A percentile compares a stretch with the other conserved stretches of the same genome.
These are phyloP conservation scores for Dermolepida albohirtum DNA, from an alignment of 2,888 invertebrate genomes.

Conservation along the genomic window DNA sequence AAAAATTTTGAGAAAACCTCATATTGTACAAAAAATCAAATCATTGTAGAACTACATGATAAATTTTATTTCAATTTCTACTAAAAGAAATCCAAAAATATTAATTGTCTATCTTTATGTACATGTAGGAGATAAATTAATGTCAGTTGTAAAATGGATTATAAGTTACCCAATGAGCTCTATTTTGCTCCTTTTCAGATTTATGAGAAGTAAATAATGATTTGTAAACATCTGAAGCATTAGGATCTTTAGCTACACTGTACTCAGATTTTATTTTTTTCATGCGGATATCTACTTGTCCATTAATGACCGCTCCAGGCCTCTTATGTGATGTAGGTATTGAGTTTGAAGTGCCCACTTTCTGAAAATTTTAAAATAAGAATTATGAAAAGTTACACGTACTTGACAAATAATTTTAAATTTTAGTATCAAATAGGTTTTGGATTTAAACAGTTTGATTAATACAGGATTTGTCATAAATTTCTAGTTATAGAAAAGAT, in stretches of 20 bases:
- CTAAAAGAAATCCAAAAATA: no score
- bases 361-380: slow-evolving; percentile 30
- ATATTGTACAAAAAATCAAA: no score
- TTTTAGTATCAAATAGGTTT: no score
- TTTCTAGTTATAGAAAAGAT: no score
- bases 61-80: no score
- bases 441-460: no score
- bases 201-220: slow-evolving; percentile 94
- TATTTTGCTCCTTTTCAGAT: slow-evolving; percentile 85
- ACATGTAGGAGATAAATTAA: slow-evolving; percentile 17
- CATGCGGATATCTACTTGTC: slow-evolving; percentile 71
- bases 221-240: slow-evolving; percentile 91
- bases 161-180: slow-evolving; percentile 98
- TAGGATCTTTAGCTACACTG: slow-evolving; percentile 91
- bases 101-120: no score
- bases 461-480: slow-evolving; percentile 35
- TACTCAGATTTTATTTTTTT: slow-evolving; percentile 84
- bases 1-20: no score
- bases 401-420: no score
- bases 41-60: no score
- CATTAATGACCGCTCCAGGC: slow-evolving; percentile 46
- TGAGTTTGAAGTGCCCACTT: slow-evolving; percentile 13
- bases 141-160: slow-evolving; percentile 92
- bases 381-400: no score
- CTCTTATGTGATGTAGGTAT: slow-evolving; percentile 49